These are phyloP conservation scores for Sympetrum striolatum DNA, from an alignment of 2,888 invertebrate genomes.

Conservation along the genomic window DNA sequence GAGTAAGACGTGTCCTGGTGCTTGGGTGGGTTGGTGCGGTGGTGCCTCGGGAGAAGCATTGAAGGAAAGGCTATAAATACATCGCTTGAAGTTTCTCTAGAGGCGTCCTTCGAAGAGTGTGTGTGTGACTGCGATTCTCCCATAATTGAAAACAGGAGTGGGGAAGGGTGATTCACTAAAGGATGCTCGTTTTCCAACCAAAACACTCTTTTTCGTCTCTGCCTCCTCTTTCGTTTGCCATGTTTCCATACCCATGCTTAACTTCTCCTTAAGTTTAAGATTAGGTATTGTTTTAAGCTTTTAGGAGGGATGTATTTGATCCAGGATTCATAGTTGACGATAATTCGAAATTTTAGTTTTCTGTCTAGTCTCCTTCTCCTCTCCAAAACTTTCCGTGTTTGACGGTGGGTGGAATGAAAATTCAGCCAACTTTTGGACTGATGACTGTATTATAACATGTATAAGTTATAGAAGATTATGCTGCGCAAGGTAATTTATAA, in stretches of 20 bases:
- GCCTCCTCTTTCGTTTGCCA: neutral
- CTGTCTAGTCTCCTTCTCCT: too few species aligned
- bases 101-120: neutral
- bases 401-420: too few species aligned
- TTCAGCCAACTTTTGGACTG: too few species aligned
- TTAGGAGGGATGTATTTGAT: too few species aligned
- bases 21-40: neutral
- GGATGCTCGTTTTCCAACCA: neutral
- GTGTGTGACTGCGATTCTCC: constrained; percentile 4
- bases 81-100: constrained; percentile 4
- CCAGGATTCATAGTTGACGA: too few species aligned
- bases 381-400: too few species aligned
- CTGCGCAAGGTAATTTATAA: too few species aligned
- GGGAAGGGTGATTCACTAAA: neutral
- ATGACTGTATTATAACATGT: too few species aligned
- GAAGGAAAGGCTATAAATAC: constrained; percentile 26
- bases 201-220: neutral
- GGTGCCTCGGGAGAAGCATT: constrained; percentile 5
- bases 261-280: too few species aligned
- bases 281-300: too few species aligned
- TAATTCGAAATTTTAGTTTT: too few species aligned
- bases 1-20: constrained; percentile 22
- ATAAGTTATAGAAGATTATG: too few species aligned
- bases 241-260: neutral
- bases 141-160: constrained; percentile 8